Evolutionary conservation across 2,888 invertebrate species (phyloP), one percentile per base, ranked within the genome.

Genomic region (Sesamia inferens): DNA sequence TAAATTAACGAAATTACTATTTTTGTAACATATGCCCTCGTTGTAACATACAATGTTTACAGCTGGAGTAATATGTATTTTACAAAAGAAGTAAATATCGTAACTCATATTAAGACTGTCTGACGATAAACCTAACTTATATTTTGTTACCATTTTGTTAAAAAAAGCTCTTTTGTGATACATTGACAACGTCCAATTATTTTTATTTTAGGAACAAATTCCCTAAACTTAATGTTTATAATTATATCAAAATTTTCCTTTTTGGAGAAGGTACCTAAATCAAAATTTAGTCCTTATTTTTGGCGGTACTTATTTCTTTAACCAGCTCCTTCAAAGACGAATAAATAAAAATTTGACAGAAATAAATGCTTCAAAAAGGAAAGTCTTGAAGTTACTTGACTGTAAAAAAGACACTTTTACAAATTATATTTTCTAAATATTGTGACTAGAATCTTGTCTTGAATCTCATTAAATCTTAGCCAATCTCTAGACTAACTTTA

Each of bases 121-220:
- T 16, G 70, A 70, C 75, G 68, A 68, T 80, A 63, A 42, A 65
- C 51, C 65, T 65, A 74, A 62, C n/a, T 74, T 74, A 71, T 81
- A 75, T 81, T 66, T 76, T 83, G 86, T 87, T 85, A 88, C 88
- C 89, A 89, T 88, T 81, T 72, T 84, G 81, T 76, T 80, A 85
- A 58, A 31, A 82, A 47, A 84, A 84, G 14, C 7, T 5, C 61
- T 63, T 63, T 68, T 76, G 79, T 92, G 83, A 89, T 91, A 93
- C 93, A 88, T 93, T 92, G 91, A 90, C 94, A 94, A 94, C 94
- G 94, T 94, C 90, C 92, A 89, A 72, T 72, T 68, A 74, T 78
- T 68, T 81, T 70, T 61, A 81, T 71, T 55, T 68, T 79, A 78
- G 76, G 72, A 73, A 76, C 73, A 81, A 84, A 78, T 67, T 84